Percentiles rank a stretch among this genome's conserved stretches.
Conservation (phyloP, 2,797 vertebrate genomes). For the Crenichthys baileyi region DNA sequence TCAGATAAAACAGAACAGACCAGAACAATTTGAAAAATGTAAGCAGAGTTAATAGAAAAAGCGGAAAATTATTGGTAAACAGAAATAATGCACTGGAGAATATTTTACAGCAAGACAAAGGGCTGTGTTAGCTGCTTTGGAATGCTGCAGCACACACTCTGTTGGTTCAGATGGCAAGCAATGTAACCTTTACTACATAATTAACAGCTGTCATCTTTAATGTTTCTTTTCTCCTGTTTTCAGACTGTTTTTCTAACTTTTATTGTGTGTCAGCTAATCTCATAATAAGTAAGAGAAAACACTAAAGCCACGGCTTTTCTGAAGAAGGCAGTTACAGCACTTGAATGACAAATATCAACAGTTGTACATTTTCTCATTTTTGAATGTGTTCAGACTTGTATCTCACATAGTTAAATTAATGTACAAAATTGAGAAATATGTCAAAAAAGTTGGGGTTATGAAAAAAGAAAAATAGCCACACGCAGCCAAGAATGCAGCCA, state of each 20-base stretch:
- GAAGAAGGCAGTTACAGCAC: background rate
- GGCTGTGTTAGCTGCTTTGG: background rate
- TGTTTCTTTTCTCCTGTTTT: background rate
- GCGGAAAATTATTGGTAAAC: background rate
- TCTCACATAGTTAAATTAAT: background rate
- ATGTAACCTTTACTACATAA: background rate
- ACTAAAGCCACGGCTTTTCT: background rate
- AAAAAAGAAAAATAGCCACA: background rate
- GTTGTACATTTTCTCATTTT: background rate
- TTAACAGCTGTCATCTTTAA: background rate
- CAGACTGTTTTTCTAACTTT: background rate
- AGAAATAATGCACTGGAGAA: background rate
- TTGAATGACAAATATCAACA: background rate
- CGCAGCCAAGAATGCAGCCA: background rate
- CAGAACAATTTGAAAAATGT: background rate
- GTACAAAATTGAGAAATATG: background rate
- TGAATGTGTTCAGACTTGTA: background rate
- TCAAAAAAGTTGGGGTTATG: background rate
- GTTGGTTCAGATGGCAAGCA: background rate
- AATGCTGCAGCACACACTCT: background rate
- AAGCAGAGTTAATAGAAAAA: background rate
- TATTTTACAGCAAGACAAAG: background rate
- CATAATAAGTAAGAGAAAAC: background rate
- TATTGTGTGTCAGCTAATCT: background rate
- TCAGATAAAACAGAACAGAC: constrained; percentile 4